A percentile compares a stretch with the other conserved stretches of the same genome.
phyloP scores from a whole-genome alignment of 1,140 invertebrate species.

The Drosophila auraria region DNA sequence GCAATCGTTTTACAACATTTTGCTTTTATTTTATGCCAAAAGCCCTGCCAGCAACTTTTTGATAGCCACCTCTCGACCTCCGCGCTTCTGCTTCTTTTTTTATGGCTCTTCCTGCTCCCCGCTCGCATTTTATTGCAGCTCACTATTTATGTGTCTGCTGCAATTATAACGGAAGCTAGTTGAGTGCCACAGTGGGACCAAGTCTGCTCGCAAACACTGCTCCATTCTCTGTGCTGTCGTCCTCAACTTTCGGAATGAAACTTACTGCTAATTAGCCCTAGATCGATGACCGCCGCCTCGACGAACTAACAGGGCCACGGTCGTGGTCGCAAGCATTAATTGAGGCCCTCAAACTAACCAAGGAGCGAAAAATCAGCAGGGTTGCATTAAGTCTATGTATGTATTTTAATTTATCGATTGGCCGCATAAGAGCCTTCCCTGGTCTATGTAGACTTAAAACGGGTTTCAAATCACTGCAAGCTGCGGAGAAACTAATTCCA shows the following conservation, averaged over 20 bases:
- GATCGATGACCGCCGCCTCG: constrained; percentile 72
- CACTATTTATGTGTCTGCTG: constrained; percentile 84
- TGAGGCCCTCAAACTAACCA: neutral
- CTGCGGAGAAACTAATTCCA: constrained; percentile 42
- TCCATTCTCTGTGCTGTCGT: constrained; percentile 25
- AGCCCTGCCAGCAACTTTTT: constrained; percentile 69
- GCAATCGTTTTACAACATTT: constrained; percentile 83
- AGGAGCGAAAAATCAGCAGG: neutral
- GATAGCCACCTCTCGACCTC: constrained; percentile 48
- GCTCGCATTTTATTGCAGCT: constrained; percentile 75
- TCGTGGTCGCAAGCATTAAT: neutral
- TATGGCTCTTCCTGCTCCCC: constrained; percentile 13
- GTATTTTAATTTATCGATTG: too few relatives aligned
- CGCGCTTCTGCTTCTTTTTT: constrained; percentile 16
- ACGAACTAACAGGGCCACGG: constrained; percentile 24
- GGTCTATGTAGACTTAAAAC: too few relatives aligned
- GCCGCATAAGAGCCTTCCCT: too few relatives aligned
- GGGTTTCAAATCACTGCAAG: neutral
- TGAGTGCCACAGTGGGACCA: constrained; percentile 76
- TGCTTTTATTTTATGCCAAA: constrained; percentile 83
- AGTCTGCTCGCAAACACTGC: neutral
- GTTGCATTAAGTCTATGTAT: neutral
- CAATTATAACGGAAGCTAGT: constrained; percentile 84
- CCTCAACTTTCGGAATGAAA: constrained; percentile 38
- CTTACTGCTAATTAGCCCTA: constrained; percentile 79